These are phyloP conservation scores for Rhadina sibilatrix DNA, from an alignment of 2,113 vertebrate genomes.

Conservation along the genomic window DNA sequence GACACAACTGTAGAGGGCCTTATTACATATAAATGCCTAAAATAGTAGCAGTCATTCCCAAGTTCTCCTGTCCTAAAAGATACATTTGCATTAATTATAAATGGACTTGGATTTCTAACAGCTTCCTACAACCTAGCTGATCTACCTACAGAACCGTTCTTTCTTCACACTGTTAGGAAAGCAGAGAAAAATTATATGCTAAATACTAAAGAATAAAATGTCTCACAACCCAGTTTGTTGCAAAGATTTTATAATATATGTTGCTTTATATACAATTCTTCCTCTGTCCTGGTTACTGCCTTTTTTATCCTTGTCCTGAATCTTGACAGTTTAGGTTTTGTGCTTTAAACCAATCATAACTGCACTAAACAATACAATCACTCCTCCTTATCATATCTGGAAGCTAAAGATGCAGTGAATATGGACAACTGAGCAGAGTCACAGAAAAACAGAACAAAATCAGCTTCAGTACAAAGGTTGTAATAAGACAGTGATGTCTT, in stretches of 20 bases:
- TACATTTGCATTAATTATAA: background rate
- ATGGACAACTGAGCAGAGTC: background rate
- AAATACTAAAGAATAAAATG: background rate
- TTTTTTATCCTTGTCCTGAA: background rate
- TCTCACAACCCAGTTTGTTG: background rate
- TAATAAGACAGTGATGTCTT: background rate
- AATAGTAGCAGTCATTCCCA: background rate
- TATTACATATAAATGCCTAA: background rate
- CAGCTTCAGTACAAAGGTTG: background rate
- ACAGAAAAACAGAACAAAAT: background rate
- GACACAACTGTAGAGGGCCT: fast-evolving
- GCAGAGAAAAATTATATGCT: background rate
- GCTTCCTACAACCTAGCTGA: background rate
- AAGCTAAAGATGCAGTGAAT: background rate
- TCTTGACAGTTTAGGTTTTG: background rate
- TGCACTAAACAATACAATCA: background rate
- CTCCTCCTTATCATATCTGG: background rate
- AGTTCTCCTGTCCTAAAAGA: background rate
- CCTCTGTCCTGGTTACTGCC: background rate
- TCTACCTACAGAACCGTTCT: background rate
- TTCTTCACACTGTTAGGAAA: background rate
- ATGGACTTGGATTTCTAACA: background rate
- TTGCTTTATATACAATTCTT: background rate
- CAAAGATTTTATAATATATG: background rate
- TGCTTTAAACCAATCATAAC: background rate